A percentile compares a stretch with the other conserved stretches of the same genome.
Evolutionary conservation across 2,797 vertebrate species (phyloP).

Genomic region (Natrix natrix): DNA sequence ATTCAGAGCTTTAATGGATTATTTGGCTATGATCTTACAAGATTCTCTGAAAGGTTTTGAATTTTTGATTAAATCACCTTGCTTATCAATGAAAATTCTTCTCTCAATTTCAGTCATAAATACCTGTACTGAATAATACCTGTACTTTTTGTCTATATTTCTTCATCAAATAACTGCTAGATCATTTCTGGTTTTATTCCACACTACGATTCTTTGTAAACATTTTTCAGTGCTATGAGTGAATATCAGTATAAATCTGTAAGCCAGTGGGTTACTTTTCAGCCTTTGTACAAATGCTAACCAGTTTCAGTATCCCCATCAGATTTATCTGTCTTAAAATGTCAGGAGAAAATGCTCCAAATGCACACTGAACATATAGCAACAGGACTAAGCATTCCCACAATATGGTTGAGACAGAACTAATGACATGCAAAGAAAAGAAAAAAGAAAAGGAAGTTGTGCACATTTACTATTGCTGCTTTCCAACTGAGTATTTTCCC

Average conservation of each 20-base stretch:
- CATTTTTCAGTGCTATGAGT: constrained; percentile 27
- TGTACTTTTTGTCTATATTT: not conserved
- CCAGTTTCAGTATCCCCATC: constrained; percentile 27
- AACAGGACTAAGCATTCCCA: constrained; percentile 25
- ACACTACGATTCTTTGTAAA: constrained; percentile 32
- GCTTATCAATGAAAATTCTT: not conserved
- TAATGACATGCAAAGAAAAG: constrained; percentile 1
- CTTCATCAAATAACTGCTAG: constrained; percentile 8
- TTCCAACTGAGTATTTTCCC: not conserved
- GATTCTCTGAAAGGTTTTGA: not conserved
- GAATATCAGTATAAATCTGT: not conserved
- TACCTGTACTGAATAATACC: not conserved
- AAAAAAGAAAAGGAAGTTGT: constrained; percentile 13
- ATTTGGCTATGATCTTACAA: not conserved
- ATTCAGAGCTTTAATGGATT: not conserved
- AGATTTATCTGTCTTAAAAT: constrained; percentile 67
- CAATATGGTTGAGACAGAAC: not conserved
- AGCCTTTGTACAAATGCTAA: constrained; percentile 31
- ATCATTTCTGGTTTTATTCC: constrained; percentile 14
- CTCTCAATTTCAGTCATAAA: not conserved
- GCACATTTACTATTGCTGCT: not conserved
- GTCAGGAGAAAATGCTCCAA: constrained; percentile 64
- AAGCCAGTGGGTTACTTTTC: constrained; percentile 29
- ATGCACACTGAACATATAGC: constrained; percentile 69
- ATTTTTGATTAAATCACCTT: not conserved